A percentile compares a stretch with the other conserved stretches of the same genome.
Conservation (phyloP, 2,113 vertebrate species). For the Phylloscopus trochilus region DNA sequence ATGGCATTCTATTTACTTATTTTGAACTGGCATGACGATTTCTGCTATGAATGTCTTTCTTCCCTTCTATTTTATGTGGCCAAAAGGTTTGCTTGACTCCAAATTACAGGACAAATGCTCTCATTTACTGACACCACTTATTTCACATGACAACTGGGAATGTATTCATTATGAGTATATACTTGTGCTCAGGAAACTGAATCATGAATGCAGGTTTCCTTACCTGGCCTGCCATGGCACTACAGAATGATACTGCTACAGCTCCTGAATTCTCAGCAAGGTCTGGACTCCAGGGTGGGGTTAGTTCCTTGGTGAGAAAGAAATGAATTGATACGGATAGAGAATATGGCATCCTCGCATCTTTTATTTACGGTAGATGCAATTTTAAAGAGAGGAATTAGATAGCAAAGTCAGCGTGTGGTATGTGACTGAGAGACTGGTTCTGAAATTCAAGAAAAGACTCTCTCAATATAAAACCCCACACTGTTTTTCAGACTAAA, state of each 20-base stretch:
- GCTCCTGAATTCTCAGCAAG: slow-evolving; percentile 38
- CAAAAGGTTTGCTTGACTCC: not conserved
- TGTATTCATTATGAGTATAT: not conserved
- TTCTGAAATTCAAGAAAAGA: not conserved
- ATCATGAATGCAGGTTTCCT: slow-evolving; percentile 7
- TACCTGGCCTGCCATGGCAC: slow-evolving; percentile 32
- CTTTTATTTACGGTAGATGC: not conserved
- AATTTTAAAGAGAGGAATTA: not conserved
- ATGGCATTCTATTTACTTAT: not conserved
- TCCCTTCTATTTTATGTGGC: not conserved
- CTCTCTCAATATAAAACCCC: not conserved
- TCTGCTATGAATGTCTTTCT: not conserved
- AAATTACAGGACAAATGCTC: not conserved
- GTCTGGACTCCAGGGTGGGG: not conserved
- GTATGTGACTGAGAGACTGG: not conserved
- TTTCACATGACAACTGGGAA: not conserved
- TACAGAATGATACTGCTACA: slow-evolving; percentile 22
- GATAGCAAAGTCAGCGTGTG: not conserved
- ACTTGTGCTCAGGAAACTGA: not conserved
- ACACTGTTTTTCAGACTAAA: not conserved
- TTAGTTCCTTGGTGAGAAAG: slow-evolving; percentile 37
- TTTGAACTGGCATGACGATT: not conserved
- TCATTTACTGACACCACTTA: not conserved
- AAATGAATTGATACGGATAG: not conserved
- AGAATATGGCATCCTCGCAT: not conserved